These are phyloP conservation scores for Ctenosaura bakeri DNA, from an alignment of 2,797 vertebrate genomes.

Conservation along the genomic window DNA sequence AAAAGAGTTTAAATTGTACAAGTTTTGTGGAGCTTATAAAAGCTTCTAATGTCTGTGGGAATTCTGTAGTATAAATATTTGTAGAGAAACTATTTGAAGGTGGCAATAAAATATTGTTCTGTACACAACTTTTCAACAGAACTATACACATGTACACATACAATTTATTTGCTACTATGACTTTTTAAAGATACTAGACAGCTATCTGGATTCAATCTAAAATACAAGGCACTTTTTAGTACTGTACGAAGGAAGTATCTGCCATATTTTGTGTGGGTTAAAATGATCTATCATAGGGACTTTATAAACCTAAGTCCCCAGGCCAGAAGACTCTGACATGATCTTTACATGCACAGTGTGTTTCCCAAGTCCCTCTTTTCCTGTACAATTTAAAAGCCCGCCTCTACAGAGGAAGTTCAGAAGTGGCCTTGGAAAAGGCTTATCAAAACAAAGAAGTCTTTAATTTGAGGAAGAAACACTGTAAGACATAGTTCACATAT, in stretches of 20 bases:
- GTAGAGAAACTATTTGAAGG: background rate
- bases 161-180: background rate
- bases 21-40: background rate
- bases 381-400: background rate
- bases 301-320: background rate
- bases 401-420: background rate
- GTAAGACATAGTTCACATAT: background rate
- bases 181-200: background rate
- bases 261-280: background rate
- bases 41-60: constrained; percentile 16
- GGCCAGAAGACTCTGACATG: background rate
- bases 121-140: background rate
- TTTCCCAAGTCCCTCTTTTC: background rate
- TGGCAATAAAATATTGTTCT: constrained; percentile 10
- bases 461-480: background rate
- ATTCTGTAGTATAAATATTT: constrained; percentile 20
- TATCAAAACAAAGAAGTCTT: background rate
- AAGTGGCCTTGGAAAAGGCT: background rate
- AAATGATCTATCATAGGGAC: background rate
- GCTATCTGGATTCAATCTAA: background rate
- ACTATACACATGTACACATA: background rate
- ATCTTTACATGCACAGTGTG: background rate
- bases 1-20: constrained; percentile 7
- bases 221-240: background rate
- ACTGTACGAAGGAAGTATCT: background rate